Base-by-base conservation (phyloP, 2,797 vertebrate genomes). In the Crenuchus spilurus region DNA sequence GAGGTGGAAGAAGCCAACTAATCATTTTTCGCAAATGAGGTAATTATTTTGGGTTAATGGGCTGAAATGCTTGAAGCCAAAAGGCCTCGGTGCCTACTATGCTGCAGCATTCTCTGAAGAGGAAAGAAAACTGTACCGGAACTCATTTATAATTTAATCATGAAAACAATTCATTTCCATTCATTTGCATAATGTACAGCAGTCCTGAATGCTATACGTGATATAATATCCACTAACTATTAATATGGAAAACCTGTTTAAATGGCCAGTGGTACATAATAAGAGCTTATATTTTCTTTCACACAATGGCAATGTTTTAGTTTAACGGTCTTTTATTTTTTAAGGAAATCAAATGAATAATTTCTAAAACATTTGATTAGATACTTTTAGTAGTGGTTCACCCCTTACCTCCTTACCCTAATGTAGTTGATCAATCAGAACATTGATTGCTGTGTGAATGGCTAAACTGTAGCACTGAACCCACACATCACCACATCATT, bases 21-120 rank as follows among this genome's bases (percentile, higher is more conserved):
- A 83, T 86, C 62, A 70, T 79, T 76, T 20, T 81, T 82, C 65
- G 31, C 75, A 85, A 75, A 81, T 80, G 72, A 76, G 60, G 80
- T 75, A 55, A 80, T 75, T 78, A 77, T 72, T 82, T 71, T 68
- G 35, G 79, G 77, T 81, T 74, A 84, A 86, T 85, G 78, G 86
- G 85, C 51, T 41, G n/a, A 63, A 74, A 78, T 68, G 78, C 66
- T 82, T 26, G 14, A 54, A 82, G 77, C 77, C 80, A 82, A 75
- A 41, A 33, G 46, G 66, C 62, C 69, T 74, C 37, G 54, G 26
- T 58, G 62, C 28, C 37, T 46, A 79, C 48, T 58, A 58, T 22
- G n/a, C 67, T 65, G 58, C 26, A 44, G 37, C 63, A 51, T 74
- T 80, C 61, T 71, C 37, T 76, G 4, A 31, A 70, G 51, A 58